Conservation (phyloP, 2,113 vertebrate species). For the Nymphicus hollandicus region DNA sequence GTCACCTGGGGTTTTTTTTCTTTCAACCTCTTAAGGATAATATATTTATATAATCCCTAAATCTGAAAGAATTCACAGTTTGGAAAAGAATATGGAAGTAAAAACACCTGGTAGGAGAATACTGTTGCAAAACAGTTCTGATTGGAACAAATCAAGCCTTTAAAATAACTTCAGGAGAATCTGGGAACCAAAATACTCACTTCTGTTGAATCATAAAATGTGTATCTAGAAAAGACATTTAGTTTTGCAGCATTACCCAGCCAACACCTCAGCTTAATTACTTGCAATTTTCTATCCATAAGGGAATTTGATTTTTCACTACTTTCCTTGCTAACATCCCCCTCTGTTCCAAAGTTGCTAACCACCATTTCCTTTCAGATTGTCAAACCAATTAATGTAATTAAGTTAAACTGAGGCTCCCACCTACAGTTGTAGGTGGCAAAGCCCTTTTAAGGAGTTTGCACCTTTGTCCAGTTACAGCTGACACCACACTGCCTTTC, state of each 20-base stretch:
- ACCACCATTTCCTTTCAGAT: neutral
- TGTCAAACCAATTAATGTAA: neutral
- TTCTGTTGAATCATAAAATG: neutral
- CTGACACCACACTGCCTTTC: neutral
- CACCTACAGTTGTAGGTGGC: neutral
- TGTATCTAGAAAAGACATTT: neutral
- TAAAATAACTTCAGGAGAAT: neutral
- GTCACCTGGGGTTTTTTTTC: neutral
- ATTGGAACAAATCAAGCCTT: neutral
- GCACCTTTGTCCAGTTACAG: neutral
- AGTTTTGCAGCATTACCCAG: neutral
- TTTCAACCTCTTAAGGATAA: neutral
- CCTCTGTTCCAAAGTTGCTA: neutral
- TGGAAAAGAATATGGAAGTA: neutral
- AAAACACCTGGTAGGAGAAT: neutral
- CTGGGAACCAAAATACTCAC: neutral
- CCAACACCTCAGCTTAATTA: neutral
- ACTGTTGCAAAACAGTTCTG: neutral
- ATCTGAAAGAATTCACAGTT: neutral
- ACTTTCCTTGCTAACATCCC: neutral
- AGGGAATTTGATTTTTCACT: neutral
- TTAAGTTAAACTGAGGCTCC: neutral
- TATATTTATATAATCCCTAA: neutral
- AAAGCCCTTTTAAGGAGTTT: neutral
- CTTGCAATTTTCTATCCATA: neutral